Percentiles rank a stretch among this genome's conserved stretches.
phyloP scores from a whole-genome alignment of 2,797 vertebrate species.

The Simalia tracyae region DNA sequence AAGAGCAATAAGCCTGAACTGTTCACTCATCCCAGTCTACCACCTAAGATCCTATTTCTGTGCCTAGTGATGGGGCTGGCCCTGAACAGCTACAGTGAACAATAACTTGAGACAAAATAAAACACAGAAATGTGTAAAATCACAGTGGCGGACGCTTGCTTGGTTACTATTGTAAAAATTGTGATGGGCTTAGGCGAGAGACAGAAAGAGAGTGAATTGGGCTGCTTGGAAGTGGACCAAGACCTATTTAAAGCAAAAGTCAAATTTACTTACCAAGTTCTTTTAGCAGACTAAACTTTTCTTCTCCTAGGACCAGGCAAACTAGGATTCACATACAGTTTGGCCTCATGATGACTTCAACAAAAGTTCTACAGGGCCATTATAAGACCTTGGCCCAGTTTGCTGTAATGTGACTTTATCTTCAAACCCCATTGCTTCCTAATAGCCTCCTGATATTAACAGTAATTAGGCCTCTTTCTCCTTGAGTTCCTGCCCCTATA shows the following conservation, averaged over 20 bases:
- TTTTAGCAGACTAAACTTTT: not conserved
- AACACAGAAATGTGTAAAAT: not conserved
- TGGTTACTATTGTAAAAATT: not conserved
- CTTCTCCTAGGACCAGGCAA: not conserved
- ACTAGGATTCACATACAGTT: not conserved
- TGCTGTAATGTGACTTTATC: not conserved
- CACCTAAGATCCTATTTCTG: no score
- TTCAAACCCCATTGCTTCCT: not conserved
- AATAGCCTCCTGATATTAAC: not conserved
- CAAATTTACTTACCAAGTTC: not conserved
- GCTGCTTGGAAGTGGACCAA: not conserved
- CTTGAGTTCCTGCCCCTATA: not conserved
- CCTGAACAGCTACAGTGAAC: not conserved
- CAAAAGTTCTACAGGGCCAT: not conserved
- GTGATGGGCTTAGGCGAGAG: not conserved
- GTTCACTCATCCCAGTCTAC: no score
- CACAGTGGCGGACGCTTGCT: no score
- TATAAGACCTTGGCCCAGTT: not conserved
- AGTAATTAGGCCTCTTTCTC: not conserved
- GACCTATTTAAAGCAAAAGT: not conserved
- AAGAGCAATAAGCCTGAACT: no score
- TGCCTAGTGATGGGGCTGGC: no score
- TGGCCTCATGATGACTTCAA: not conserved
- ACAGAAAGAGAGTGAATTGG: not conserved
- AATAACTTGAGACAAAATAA: not conserved